Conservation (phyloP, 2,888 invertebrate genomes). For the Metopia argyrocephala region DNA sequence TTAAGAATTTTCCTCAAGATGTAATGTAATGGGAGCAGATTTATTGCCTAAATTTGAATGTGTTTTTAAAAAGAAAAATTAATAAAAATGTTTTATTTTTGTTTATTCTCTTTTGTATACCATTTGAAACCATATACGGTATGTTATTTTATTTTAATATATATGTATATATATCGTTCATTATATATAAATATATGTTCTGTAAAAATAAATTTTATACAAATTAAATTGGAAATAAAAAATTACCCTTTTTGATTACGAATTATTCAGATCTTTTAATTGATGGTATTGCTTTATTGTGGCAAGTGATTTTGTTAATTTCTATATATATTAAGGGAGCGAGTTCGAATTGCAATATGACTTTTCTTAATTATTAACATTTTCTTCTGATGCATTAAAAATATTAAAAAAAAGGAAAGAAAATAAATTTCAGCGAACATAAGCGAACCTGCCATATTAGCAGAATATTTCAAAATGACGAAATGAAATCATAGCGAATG, state of each 20-base stretch:
- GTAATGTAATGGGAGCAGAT: constrained; percentile 22
- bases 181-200: constrained; percentile 6
- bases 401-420: too few species aligned
- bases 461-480: too few species aligned
- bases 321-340: too few species aligned
- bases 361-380: too few species aligned
- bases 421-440: too few species aligned
- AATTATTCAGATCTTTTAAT: constrained; percentile 61
- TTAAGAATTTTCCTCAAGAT: neutral
- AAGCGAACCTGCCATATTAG: too few species aligned
- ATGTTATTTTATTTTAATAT: constrained; percentile 29
- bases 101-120: constrained; percentile 37
- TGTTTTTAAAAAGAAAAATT: constrained; percentile 36
- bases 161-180: neutral
- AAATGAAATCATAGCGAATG: too few species aligned
- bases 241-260: constrained; percentile 67
- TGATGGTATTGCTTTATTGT: constrained; percentile 5
- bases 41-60: constrained; percentile 31
- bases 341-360: too few species aligned
- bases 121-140: constrained; percentile 61
- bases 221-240: constrained; percentile 51
- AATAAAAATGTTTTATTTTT: neutral
- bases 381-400: too few species aligned
- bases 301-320: constrained; percentile 54
- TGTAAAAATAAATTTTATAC: constrained; percentile 50